Evolutionary conservation across 2,797 vertebrate species (phyloP).

Genomic region (Cetoscarus ocellatus): DNA sequence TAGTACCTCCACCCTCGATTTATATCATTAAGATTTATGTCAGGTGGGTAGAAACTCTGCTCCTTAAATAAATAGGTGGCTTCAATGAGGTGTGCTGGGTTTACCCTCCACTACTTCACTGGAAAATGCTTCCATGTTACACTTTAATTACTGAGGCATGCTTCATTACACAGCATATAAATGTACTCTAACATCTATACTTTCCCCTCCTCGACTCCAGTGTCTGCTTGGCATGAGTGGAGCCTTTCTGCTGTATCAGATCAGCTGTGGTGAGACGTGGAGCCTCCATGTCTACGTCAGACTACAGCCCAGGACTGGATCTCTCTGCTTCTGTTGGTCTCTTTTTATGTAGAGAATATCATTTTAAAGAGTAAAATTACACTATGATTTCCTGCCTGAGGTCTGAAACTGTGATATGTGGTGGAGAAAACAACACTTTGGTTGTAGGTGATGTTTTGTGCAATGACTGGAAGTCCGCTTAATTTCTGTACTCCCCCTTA

Average conservation of each 20-base stretch:
- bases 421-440: neutral
- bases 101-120: conserved; percentile 34
- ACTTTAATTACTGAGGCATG: conserved; percentile 64
- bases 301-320: conserved; percentile 38
- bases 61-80: conserved; percentile 38
- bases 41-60: conserved; percentile 15
- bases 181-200: conserved; percentile 58
- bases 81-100: conserved; percentile 43
- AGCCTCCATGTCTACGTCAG: conserved; percentile 78
- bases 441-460: neutral
- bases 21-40: conserved; percentile 24
- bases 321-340: conserved; percentile 28
- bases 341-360: conserved; percentile 11
- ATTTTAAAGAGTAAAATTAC: neutral
- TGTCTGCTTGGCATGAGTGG: conserved; percentile 68
- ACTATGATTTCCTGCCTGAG: neutral
- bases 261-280: conserved; percentile 78
- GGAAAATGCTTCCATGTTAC: conserved; percentile 58
- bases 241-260: conserved; percentile 72
- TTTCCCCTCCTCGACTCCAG: conserved; percentile 36
- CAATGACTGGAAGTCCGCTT: neutral
- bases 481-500: neutral
- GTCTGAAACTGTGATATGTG: neutral
- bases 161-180: conserved; percentile 69
- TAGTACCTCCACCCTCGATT: conserved; percentile 4